Conservation (phyloP, 2,797 vertebrate genomes). For the Xerus rutilus region DNA sequence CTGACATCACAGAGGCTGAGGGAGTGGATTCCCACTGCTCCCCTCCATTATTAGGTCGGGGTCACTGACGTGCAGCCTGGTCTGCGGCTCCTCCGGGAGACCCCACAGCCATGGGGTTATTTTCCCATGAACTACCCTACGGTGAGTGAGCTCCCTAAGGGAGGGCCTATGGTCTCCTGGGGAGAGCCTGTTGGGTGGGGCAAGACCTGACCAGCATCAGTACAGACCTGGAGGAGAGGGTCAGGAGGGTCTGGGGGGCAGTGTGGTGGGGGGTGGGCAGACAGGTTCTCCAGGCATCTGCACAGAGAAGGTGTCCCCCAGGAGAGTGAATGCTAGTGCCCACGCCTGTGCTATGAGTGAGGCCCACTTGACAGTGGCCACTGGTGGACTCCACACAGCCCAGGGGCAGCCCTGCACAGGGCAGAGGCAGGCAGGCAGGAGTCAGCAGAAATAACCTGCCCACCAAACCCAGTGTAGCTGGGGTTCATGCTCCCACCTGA, state of each 20-base stretch:
- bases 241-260: no score
- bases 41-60: not conserved
- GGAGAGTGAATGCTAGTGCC: no score
- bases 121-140: not conserved
- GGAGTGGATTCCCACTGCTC: not conserved
- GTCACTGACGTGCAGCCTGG: not conserved
- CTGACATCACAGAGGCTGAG: no score
- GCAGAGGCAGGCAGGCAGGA: not conserved
- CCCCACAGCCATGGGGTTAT: no score
- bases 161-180: not conserved
- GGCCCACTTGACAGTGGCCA: not conserved
- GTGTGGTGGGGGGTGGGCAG: rapidly evolving
- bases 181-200: not conserved
- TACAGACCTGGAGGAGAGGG: not conserved
- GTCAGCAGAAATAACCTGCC: no score
- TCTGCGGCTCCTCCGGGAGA: no score
- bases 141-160: not conserved
- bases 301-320: no score
- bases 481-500: no score
- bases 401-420: rapidly evolving
- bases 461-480: not conserved
- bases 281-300: not conserved
- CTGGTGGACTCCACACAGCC: no score
- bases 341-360: not conserved
- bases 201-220: no score